Base-by-base conservation (phyloP, 23 tunicate genomes). In the Trididemnum miniatum region DNA sequence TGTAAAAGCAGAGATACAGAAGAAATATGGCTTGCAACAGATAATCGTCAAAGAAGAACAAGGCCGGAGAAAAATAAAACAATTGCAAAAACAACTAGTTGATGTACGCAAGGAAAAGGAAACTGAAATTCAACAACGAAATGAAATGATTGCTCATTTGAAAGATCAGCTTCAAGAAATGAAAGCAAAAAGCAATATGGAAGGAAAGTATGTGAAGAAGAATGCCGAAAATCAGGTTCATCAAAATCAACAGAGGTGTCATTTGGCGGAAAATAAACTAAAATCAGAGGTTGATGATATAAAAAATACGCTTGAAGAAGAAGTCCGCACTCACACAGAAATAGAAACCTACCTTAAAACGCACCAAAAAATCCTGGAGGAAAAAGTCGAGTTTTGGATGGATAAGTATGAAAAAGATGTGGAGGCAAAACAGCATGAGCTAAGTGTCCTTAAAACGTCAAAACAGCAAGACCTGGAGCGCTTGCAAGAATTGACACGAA, bases 311-410 rank as follows among this genome's bases (percentile, higher is more conserved):
- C 31, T 82, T 1, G 97, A 92, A 59, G 92, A 87, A 54, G 97
- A 92, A 79, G 85, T 79, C 57, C 72, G 91, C 25, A 83, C 97
- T 34, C 97, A 92, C 76, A 78, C 73, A 35, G 97, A 86, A 63
- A 87, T 92, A 20, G 91, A 92, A 72, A 83, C 84, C 31, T 92
- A 87, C 59, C 76, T 92, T 33, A 92, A 92, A 78, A 87, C 80
- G 1, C 97, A 92, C 57, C 97, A 92, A 52, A 92, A 86, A 79
- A 77, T 87, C 22, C 81, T 95, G 27, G 99, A 95, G 59, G 99
- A 95, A n/a, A 95, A 95, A 79, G 99, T 95, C 9, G 96, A 95
- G 71, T 51, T 64, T 40, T 95, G 99, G 99, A 95, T 95, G 99
- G 89, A 90, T 28, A 95, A 95, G 54, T 95, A 95, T 72, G 99